Conservation (phyloP, 2,888 invertebrate genomes). For the Leucozona laternaria region DNA sequence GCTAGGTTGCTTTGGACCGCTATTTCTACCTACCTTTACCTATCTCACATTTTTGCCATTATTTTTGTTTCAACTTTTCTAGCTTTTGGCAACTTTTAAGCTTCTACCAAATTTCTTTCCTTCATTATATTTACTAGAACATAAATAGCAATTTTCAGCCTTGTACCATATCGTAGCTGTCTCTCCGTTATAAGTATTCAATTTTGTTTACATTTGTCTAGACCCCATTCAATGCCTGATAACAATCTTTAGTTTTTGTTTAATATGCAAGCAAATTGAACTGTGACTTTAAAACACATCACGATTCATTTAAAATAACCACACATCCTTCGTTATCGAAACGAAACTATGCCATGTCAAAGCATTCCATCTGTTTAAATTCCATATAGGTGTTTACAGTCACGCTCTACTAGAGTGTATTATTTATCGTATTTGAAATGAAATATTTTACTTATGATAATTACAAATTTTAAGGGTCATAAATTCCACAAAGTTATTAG, state of each 20-base stretch:
- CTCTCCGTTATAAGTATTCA: no score
- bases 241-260: background rate
- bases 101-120: no score
- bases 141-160: no score
- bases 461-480: constrained; percentile 28
- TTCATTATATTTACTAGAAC: no score
- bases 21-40: no score
- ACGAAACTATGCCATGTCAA: background rate
- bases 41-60: no score
- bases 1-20: no score
- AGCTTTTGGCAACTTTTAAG: no score
- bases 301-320: background rate
- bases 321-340: background rate
- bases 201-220: no score
- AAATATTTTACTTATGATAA: constrained; percentile 12
- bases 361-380: constrained; percentile 4
- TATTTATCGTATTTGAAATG: constrained; percentile 9
- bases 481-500: constrained; percentile 29
- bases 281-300: background rate
- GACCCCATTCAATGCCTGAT: no score
- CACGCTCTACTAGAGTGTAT: constrained; percentile 16
- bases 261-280: background rate
- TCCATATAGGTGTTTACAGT: background rate
- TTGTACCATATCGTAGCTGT: no score
- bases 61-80: no score